Conservation (phyloP, 2,113 vertebrate genomes). For the Spea multiplicata region DNA sequence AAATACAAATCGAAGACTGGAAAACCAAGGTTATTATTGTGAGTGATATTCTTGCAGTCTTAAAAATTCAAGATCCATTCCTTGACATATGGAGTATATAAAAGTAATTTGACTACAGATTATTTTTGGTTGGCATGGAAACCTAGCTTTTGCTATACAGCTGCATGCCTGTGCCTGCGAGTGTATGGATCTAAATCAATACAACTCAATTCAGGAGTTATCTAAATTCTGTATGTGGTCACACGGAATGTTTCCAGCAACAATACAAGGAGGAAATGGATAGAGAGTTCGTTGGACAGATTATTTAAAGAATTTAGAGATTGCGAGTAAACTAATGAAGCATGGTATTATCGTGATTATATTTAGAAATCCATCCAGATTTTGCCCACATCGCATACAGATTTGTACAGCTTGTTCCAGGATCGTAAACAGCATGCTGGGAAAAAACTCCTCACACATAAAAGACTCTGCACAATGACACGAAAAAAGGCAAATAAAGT, state of each 20-base stretch:
- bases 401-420: constrained; percentile 40
- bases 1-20: no score
- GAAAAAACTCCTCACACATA: constrained; percentile 28
- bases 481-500: constrained; percentile 19
- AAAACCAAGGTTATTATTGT: no score
- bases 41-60: background rate
- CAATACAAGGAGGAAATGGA: background rate
- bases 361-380: background rate
- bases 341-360: constrained; percentile 26
- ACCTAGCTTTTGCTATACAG: background rate
- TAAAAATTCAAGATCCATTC: background rate
- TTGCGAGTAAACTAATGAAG: background rate
- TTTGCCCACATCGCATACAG: constrained; percentile 20
- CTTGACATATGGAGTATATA: background rate
- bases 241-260: background rate
- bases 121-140: constrained; percentile 4
- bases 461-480: constrained; percentile 2
- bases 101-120: background rate
- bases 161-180: background rate
- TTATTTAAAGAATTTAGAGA: constrained; percentile 2
- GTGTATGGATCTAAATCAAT: background rate
- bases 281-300: background rate
- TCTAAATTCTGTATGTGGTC: background rate
- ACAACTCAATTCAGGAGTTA: background rate
- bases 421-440: constrained; percentile 26